phyloP scores from a whole-genome alignment of 2,797 vertebrate genomes.

The Sternotherus odoratus region DNA sequence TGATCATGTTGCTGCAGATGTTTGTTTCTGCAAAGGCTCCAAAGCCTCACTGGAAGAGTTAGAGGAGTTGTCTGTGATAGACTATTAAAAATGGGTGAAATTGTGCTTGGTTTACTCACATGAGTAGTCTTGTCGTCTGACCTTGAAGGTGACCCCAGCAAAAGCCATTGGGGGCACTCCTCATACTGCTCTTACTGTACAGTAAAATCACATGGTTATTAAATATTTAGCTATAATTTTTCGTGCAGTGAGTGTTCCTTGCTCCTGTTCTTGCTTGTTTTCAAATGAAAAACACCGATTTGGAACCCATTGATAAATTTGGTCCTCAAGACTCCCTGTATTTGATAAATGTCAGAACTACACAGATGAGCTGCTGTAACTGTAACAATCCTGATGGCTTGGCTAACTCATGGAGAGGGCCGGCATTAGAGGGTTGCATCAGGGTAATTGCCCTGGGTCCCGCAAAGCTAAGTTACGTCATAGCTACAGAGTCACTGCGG shows the following conservation, averaged over 20 bases:
- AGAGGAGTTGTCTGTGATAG: neutral
- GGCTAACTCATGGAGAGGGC: neutral
- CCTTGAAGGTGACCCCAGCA: neutral
- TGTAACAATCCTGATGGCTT: neutral
- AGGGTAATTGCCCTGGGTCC: neutral
- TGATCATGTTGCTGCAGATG: rapidly evolving
- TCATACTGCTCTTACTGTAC: neutral
- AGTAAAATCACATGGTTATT: neutral
- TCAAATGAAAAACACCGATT: neutral
- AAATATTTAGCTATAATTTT: neutral
- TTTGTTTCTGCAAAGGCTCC: neutral
- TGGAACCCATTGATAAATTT: neutral
- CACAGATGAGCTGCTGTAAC: neutral
- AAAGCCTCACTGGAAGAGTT: neutral
- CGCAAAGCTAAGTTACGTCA: neutral
- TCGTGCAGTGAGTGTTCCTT: neutral
- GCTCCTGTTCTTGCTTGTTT: neutral
- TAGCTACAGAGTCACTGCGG: neutral
- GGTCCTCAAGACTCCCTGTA: neutral
- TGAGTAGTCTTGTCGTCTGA: neutral
- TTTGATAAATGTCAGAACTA: neutral
- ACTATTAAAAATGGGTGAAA: neutral
- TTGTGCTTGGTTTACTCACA: neutral
- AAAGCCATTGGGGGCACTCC: neutral
- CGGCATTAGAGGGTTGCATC: neutral